Base-by-base conservation (phyloP, 2,113 vertebrate genomes). In the Aegypius monachus region DNA sequence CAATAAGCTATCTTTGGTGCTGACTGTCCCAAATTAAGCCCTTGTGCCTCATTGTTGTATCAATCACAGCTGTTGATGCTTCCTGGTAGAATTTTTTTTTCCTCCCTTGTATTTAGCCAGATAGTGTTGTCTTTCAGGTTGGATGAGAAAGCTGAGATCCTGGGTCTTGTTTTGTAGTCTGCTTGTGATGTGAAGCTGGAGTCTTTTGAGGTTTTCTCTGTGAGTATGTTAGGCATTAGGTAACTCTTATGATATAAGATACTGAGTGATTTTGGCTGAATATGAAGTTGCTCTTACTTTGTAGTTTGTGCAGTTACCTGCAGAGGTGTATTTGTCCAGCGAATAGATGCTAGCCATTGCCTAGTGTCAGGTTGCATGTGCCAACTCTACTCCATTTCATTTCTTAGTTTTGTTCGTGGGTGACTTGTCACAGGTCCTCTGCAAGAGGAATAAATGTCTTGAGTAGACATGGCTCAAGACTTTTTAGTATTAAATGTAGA, bases 131-230 rank as follows among this genome's bases (percentile, higher is more conserved):
- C 3, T 40, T 82, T 21, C 25, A 13, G 5, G 7, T 5, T 3
- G 7, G 22, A 15, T 16, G 6, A 42, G 45, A 61, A 38, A 40
- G 22, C 1, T 0, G 3, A 8, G 4, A 5, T 27, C 0, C 0
- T 77, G 19, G 5, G 3, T n/a, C 1, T 73, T 23, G 2, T 36
- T 1, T 38, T 48, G 34, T 27, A 27, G 32, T 1, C 7, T 53
- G 9, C 2, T 48, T 27, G 21, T 19, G 34, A 6, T 36, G 6
- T 7, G 10, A 74, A 50, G 12, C 8, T 81, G 63, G n/a, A 4
- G 53, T 10, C 13, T n/a, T 63, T 47, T n/a, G 17, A 5, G 2
- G 6, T 16, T 70, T 93, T 36, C 5, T 29, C 5, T 9, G 23
- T 72, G 11, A 83, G 56, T 73, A 81, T 32, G 3, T 47, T 6